Conservation (phyloP, 2,888 invertebrate species). For the Lycophotia porphyrea region DNA sequence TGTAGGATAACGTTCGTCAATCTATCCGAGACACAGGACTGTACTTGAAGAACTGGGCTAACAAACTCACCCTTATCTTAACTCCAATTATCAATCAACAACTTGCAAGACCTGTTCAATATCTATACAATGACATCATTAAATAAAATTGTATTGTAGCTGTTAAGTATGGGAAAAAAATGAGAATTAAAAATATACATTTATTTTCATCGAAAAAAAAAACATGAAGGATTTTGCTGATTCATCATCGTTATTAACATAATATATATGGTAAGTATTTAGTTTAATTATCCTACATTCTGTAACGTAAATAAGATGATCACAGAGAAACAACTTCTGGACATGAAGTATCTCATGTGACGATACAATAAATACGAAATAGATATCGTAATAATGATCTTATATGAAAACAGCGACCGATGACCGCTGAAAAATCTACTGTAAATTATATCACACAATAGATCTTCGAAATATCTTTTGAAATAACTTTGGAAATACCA, state of each 20-base stretch:
- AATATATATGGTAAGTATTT: neutral
- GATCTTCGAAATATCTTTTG: neutral
- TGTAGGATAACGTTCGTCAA: neutral
- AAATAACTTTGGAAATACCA: constrained; percentile 2
- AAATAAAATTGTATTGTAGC: neutral
- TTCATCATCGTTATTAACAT: neutral
- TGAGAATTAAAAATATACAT: neutral
- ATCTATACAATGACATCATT: constrained; percentile 8
- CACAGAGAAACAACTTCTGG: neutral
- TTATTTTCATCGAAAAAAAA: neutral
- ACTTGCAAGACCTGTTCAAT: constrained; percentile 14
- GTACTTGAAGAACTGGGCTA: constrained; percentile 32
- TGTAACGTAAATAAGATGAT: constrained; percentile 1
- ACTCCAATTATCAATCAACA: constrained; percentile 33
- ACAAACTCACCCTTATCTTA: constrained; percentile 36
- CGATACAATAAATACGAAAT: constrained; percentile 1
- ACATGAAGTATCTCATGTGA: neutral
- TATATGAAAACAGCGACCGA: neutral
- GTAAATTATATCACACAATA: neutral
- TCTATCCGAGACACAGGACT: constrained; percentile 6
- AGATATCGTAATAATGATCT: neutral
- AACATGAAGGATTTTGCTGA: neutral
- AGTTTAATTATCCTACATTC: neutral
- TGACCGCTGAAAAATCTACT: constrained; percentile 2
- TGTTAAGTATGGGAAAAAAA: constrained; percentile 4